Evolutionary conservation across 30 jellyfish, hydroid and myxozoan species (phyloP), one percentile per base, ranked within the genome.

Genomic region (Catostylus mosaicus): DNA sequence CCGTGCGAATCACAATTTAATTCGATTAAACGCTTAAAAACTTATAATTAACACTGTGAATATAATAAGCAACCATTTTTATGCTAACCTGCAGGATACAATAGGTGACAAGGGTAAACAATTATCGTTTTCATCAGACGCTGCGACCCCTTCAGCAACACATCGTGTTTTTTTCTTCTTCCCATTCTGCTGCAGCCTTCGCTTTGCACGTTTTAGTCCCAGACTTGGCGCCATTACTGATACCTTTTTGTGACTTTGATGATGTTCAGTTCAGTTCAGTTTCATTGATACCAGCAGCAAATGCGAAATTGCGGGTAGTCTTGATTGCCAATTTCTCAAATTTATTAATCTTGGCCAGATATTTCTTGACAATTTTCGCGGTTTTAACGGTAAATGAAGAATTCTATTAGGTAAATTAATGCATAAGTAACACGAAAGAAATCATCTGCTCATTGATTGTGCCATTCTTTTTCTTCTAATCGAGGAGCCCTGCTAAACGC

Each of bases 181-280:
- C 23, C 56, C 20, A 16, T 33, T 12, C 75, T 74, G 40, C 2
- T 36, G 73, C 1, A 74, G 85, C 35, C 59, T 74, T 74, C 85
- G 72, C 85, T 74, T 74, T 30, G 65, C 85, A 37, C 85, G 85
- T 51, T 33, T 74, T 19, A 74, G 36, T 1, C 85, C 85, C 32
- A 74, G 38, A 33, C 20, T 31, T 50, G 85, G 85, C 8, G 75
- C 74, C 85, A 74, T 74, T 30, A 26, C 30, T 51, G 27, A 2
- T 4, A 16, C 24, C 23, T 48, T 16, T 16, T 2, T 16, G 27
- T 48, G 23, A n/a, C n/a, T n/a, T n/a, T n/a, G n/a, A n/a, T n/a
- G n/a, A n/a, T n/a, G n/a, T n/a, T n/a, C n/a, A n/a, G n/a, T n/a
- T n/a, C n/a, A n/a, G n/a, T n/a, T n/a, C n/a, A n/a, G n/a, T n/a